Evolutionary conservation across 2,113 vertebrate species (phyloP), one percentile per base, ranked within the genome.

Genomic region (Pachyramphus minor): DNA sequence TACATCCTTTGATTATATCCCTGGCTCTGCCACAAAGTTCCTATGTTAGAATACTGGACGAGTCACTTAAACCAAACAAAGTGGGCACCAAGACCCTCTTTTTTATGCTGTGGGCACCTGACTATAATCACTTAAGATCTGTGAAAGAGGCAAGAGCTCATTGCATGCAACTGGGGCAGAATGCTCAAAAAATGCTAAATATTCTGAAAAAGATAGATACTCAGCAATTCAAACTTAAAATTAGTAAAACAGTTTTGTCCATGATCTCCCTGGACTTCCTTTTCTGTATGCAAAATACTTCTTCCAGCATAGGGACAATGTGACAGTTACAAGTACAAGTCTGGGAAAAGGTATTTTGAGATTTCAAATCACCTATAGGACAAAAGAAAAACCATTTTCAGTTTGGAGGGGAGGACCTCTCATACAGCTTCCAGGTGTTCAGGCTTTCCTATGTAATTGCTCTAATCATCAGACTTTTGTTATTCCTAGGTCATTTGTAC

Each of bases 1-100:
- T 71, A 73, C 52, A 81, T 67, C 83, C 89, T 93, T 93, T 92
- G 72, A 90, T 91, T 96, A 82, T 76, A 62, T 74, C 75, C 55
- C 35, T 85, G 47, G 47, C 50, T 67, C 78, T 90, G 59, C 63
- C 81, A 81, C 87, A 77, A 91, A 96, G 80, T 87, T 83, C 69
- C 63, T 77, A 23, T 35, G n/a, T 53, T 71, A 85, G 64, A 33
- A 35, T 69, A 63, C 63, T n/a, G 67, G 35, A 67, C 82, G 53
- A 73, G 67, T 73, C 45, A 52, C 75, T 90, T 63, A 88, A 77
- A 88, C 45, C 11, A 44, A 89, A 82, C 11, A 27, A 80, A 93
- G 21, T 35, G 30, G 55, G 64, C 41, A 84, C 50, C 31, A 86
- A 84, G 28, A n/a, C 8, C 50, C 18, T 66, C 33, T 47, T 47